These are phyloP conservation scores for Exocentrus adspersus DNA, from an alignment of 2,888 invertebrate species.

Conservation along the genomic window DNA sequence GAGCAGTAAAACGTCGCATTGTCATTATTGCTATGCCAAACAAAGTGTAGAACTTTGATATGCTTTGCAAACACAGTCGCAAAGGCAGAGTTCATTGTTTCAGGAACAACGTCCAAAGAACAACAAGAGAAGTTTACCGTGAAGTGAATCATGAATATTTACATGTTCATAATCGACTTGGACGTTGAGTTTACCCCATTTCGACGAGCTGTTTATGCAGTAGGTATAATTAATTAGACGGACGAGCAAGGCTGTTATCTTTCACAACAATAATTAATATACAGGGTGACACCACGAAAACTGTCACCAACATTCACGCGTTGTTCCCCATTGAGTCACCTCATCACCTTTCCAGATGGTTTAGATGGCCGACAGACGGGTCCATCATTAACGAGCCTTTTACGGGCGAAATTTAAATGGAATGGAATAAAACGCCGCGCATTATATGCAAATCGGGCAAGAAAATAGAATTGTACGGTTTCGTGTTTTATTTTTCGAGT, in stretches of 20 bases:
- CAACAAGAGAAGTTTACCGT: slow-evolving; percentile 15
- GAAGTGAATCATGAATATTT: slow-evolving; percentile 25
- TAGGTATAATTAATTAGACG: too few species aligned
- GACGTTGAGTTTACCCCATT: slow-evolving; percentile 22
- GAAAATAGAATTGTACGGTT: too few species aligned
- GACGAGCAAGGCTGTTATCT: too few species aligned
- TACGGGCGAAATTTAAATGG: too few species aligned
- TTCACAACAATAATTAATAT: background rate
- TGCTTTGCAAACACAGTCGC: slow-evolving; percentile 1
- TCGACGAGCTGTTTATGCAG: slow-evolving; percentile 10
- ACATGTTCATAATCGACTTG: slow-evolving; percentile 17
- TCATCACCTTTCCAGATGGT: too few species aligned
- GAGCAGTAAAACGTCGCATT: background rate
- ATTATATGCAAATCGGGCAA: too few species aligned
- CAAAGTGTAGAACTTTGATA: background rate
- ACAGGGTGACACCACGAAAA: background rate
- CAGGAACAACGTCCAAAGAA: background rate
- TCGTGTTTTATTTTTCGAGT: too few species aligned
- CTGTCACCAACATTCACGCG: too few species aligned
- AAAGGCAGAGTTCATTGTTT: background rate
- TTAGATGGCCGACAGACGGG: too few species aligned
- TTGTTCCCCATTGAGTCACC: too few species aligned
- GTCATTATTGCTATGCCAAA: background rate
- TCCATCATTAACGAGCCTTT: too few species aligned
- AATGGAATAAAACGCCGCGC: too few species aligned